Evolutionary conservation across 2,113 vertebrate species (phyloP).

Genomic region (Cyphomyrus discorhynchus): DNA sequence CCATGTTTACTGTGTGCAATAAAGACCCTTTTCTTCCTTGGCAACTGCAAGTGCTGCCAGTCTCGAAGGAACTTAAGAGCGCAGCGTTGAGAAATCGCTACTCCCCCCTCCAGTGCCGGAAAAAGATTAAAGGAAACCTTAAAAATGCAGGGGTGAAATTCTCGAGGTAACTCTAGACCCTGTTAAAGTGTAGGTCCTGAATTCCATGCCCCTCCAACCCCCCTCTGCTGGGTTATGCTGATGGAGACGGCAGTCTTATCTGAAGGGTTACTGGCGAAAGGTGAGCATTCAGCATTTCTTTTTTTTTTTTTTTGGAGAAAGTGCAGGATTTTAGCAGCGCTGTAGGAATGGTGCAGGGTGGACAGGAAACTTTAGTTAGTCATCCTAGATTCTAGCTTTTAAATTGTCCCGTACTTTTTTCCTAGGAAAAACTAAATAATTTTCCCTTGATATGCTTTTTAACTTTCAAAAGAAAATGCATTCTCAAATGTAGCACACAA

Average conservation of each 20-base stretch:
- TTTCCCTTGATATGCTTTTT: not conserved
- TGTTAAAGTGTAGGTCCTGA: not conserved
- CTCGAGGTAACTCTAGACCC: not conserved
- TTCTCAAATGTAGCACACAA: not conserved
- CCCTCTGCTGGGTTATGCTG: not conserved
- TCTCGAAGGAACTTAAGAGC: not conserved
- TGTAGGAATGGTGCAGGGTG: not conserved
- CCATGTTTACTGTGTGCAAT: not conserved
- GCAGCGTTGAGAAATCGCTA: not conserved
- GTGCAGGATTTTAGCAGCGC: not conserved
- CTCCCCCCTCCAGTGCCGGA: not conserved
- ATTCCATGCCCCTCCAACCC: not conserved
- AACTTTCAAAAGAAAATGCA: not conserved
- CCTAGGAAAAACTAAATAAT: not conserved
- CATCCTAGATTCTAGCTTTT: not conserved
- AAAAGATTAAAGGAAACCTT: not conserved
- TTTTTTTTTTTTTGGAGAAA: not conserved
- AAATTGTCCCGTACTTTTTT: not conserved
- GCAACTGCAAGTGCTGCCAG: not conserved
- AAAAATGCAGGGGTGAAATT: conserved; percentile 4
- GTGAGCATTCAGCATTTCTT: not conserved
- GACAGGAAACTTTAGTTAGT: not conserved
- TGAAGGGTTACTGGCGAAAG: conserved; percentile 11
- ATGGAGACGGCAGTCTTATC: conserved; percentile 13
- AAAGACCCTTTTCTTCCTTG: not conserved